Conservation (phyloP, 2,888 invertebrate species). For the Coelogynopora nodosa region DNA sequence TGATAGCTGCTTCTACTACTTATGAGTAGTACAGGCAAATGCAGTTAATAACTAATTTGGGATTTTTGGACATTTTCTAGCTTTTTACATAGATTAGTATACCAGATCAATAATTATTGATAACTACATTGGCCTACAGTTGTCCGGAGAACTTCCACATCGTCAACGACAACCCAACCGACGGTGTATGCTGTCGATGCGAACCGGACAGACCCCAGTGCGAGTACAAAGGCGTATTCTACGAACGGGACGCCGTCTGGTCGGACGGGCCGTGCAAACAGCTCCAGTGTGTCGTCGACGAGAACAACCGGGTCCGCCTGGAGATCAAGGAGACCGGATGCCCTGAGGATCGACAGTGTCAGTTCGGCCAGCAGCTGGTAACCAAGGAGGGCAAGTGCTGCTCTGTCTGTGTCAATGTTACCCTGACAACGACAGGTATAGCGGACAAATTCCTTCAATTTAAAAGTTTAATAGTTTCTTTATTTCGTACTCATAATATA, state of each 20-base stretch:
- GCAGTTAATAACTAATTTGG: too few species aligned
- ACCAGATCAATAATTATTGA: too few species aligned
- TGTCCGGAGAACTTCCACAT: constrained; percentile 29
- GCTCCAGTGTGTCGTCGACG: constrained; percentile 3
- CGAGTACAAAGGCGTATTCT: constrained; percentile 5
- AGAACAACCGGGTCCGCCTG: background rate
- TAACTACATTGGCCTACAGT: too few species aligned
- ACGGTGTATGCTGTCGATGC: constrained; percentile 39
- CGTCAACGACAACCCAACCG: background rate
- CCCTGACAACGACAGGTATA: constrained; percentile 11
- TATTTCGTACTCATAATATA: too few species aligned
- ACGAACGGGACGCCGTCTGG: constrained; percentile 28
- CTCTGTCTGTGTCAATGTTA: constrained; percentile 34
- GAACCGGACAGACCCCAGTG: constrained; percentile 30
- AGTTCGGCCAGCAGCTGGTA: background rate
- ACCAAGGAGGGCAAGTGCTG: constrained; percentile 32
- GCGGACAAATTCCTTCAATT: too few species aligned
- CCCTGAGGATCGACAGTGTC: background rate
- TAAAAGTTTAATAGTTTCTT: too few species aligned
- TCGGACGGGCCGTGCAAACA: constrained; percentile 36
- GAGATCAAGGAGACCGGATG: constrained; percentile 29
- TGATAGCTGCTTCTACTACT: too few species aligned
- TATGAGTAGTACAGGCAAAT: too few species aligned
- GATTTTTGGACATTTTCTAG: too few species aligned
- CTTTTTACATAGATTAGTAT: too few species aligned